Conservation (phyloP, 1,140 invertebrate genomes). For the Rhagoletis zephyria region DNA sequence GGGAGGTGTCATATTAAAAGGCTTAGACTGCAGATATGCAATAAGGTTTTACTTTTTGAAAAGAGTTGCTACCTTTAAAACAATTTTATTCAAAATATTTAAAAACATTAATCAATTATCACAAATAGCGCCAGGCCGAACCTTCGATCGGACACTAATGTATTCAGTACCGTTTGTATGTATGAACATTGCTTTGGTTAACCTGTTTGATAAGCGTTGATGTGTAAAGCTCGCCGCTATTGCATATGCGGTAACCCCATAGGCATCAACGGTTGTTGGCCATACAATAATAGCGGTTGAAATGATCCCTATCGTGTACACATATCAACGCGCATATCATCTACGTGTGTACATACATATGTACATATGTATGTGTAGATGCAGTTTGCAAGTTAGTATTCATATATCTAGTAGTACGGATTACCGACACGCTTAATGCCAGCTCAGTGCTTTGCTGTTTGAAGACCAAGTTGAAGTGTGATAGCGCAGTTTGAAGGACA, state of each 20-base stretch:
- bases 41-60: no score
- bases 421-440: no score
- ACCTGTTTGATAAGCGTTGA: neutral
- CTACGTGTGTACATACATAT: neutral
- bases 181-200: neutral
- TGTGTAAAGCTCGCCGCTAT: slow-evolving; percentile 2
- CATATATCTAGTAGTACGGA: no score
- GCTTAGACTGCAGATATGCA: no score
- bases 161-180: no score
- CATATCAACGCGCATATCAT: neutral
- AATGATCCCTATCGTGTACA: neutral
- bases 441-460: neutral
- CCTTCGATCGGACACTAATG: no score
- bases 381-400: no score
- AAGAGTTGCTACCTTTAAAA: no score
- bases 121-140: no score
- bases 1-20: no score
- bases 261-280: neutral
- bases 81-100: no score
- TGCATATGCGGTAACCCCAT: neutral
- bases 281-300: neutral
- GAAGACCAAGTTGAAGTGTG: slow-evolving; percentile 36
- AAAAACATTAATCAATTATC: no score
- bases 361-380: neutral
- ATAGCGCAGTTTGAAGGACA: neutral